Base-by-base conservation (phyloP, 2,888 invertebrate species). In the Pseudanteris insignis region DNA sequence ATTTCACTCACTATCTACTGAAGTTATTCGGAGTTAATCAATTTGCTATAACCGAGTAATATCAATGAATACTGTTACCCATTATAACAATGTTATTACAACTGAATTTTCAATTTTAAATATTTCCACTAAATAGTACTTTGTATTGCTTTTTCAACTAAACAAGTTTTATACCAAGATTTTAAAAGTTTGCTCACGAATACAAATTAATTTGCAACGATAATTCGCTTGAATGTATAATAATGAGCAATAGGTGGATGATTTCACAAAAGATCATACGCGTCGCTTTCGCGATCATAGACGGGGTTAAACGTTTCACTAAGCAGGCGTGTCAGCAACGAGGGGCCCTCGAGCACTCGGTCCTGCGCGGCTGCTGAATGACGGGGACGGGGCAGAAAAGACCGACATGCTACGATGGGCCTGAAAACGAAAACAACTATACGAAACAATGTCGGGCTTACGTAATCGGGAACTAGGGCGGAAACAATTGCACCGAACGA, bases 351-450 rank as follows among this genome's bases (percentile, higher is more conserved):
- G 37, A 25, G 25, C 8, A 25, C 18, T 53, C 30, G 33, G 44
- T 37, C 40, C 28, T n/a, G 30, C 38, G 46, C 32, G 30, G 55
- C 28, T 59, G 41, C 15, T 38, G 34, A 40, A 28, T 28, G 37
- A 33, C 30, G 38, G 8, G 47, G 47, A 18, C 37, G 68, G 61
- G 66, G 2, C 72, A 77, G 53, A 64, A 65, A 70, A 64, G 67
- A 64, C 70, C 73, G 77, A 77, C 77, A 78, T 76, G 77, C 77
- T 77, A 78, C 74, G 76, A 66, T 77, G 77, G 76, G 77, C 76
- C 73, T 76, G 77, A 78, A 77, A 78, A 77, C 75, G 77, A 77
- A 77, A 78, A 77, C 75, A 76, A 76, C 76, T 75, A 75, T 75
- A 76, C 71, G 73, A 77, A 77, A 77, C 77, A 77, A 77, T 77